Evolutionary conservation across 2,888 invertebrate genomes (phyloP).

Genomic region (Prostheceraeus crozeri): DNA sequence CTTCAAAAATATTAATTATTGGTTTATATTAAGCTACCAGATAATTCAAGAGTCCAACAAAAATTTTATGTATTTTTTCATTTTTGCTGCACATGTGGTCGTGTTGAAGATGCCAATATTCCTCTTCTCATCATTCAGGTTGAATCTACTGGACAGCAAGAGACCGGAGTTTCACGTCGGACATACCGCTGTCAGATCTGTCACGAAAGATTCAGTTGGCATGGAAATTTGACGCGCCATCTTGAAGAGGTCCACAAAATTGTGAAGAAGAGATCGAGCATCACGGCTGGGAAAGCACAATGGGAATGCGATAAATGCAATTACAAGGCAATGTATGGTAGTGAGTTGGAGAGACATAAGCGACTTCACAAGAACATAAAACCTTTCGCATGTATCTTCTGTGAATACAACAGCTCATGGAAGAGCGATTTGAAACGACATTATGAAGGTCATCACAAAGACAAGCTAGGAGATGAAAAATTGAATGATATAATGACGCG

Average conservation of each 20-base stretch:
- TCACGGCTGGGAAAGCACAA: slow-evolving; percentile 28
- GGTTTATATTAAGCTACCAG: too few relatives aligned
- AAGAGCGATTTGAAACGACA: slow-evolving; percentile 59
- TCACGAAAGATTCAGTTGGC: slow-evolving; percentile 36
- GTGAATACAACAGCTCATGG: slow-evolving; percentile 59
- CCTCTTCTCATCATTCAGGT: too few relatives aligned
- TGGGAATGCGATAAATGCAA: slow-evolving; percentile 63
- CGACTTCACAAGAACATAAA: slow-evolving; percentile 57
- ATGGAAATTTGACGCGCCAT: slow-evolving; percentile 35
- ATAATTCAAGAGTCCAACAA: too few relatives aligned
- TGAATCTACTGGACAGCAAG: too few relatives aligned
- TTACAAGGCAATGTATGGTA: slow-evolving; percentile 55
- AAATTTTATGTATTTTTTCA: too few relatives aligned
- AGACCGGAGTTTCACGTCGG: too few relatives aligned
- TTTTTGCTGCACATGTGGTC: too few relatives aligned
- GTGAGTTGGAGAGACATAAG: slow-evolving; percentile 58
- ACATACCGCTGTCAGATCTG: slow-evolving; percentile 37
- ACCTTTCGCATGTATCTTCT: slow-evolving; percentile 58
- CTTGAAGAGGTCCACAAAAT: slow-evolving; percentile 31
- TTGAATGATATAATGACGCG: slow-evolving; percentile 44
- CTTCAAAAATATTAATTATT: too few relatives aligned
- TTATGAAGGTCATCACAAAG: slow-evolving; percentile 57
- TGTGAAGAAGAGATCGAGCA: slow-evolving; percentile 27
- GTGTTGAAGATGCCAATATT: too few relatives aligned
- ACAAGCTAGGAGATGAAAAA: slow-evolving; percentile 45